Conservation (phyloP, 2,888 invertebrate genomes). For the Tenthredo scrophulariae region DNA sequence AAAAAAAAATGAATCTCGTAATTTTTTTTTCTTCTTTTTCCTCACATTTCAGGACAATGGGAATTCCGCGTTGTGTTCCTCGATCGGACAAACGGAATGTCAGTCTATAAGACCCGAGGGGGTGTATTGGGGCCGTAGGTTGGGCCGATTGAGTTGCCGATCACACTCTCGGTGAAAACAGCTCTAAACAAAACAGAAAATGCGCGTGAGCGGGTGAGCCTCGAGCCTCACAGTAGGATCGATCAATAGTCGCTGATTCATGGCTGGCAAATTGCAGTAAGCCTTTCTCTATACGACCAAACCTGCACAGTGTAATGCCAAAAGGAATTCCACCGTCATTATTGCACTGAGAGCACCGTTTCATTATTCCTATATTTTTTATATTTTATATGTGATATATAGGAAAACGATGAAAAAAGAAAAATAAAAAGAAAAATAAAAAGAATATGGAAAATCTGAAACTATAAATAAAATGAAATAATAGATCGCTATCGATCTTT, state of each 20-base stretch:
- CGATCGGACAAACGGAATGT: background rate
- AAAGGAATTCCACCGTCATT: background rate
- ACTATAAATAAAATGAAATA: background rate
- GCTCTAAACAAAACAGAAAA: slow-evolving; percentile 50
- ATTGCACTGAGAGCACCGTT: background rate
- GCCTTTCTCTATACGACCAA: slow-evolving; percentile 15
- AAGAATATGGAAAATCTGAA: background rate
- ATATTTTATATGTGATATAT: background rate
- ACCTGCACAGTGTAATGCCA: background rate
- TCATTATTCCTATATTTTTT: background rate
- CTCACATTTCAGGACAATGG: background rate
- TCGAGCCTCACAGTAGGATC: background rate
- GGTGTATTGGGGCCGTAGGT: slow-evolving; percentile 12
- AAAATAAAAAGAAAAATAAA: no score
- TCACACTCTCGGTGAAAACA: slow-evolving; percentile 49
- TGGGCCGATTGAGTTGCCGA: slow-evolving; percentile 47
- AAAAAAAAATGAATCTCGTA: background rate
- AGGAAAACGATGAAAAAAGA: background rate
- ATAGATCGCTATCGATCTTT: background rate
- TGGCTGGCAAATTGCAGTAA: background rate
- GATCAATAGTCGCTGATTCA: slow-evolving; percentile 31
- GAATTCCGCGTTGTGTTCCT: background rate
- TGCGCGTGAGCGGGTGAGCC: slow-evolving; percentile 25
- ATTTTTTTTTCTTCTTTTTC: background rate
- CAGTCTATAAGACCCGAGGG: background rate